Conservation (phyloP, 2,113 vertebrate genomes). For the Pseudonaja textilis region DNA sequence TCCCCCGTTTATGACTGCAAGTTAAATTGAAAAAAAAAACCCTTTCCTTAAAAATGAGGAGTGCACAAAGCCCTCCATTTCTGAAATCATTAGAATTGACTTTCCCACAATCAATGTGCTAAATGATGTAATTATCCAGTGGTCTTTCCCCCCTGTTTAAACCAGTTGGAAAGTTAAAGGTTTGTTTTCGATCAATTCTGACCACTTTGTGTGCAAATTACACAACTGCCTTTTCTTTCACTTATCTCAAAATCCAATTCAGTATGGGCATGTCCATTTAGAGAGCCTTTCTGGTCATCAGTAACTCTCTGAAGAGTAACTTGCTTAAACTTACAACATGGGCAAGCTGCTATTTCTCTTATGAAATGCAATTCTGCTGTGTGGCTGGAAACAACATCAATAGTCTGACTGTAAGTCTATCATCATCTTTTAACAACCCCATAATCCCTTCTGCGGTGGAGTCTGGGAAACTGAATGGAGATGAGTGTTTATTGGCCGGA, state of each 20-base stretch:
- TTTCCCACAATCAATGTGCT: conserved; percentile 86
- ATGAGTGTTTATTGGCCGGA: no score
- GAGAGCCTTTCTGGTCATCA: conserved; percentile 54
- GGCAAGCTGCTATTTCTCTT: conserved; percentile 15
- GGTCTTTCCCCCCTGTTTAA: conserved; percentile 78
- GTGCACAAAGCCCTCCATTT: conserved; percentile 82
- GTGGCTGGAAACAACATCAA: neutral
- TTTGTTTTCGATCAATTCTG: conserved; percentile 88
- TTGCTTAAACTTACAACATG: neutral
- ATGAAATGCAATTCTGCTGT: neutral
- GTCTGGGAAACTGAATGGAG: no score
- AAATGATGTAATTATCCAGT: conserved; percentile 89
- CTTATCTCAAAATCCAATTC: conserved; percentile 84
- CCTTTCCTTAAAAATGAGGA: conserved; percentile 76
- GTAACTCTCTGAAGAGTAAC: conserved; percentile 45
- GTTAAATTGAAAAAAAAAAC: conserved; percentile 52
- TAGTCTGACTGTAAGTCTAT: neutral
- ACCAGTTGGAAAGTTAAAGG: conserved; percentile 86
- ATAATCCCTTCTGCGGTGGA: no score
- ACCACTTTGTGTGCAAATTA: conserved; percentile 86
- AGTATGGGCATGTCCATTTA: conserved; percentile 41
- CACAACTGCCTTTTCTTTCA: conserved; percentile 82
- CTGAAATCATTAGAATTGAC: conserved; percentile 86
- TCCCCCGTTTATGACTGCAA: conserved; percentile 59
- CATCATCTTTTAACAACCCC: neutral